Percentiles rank a stretch among this genome's conserved stretches.
Evolutionary conservation across 2,797 vertebrate genomes (phyloP).

Genomic region (Tragelaphus eurycerus): DNA sequence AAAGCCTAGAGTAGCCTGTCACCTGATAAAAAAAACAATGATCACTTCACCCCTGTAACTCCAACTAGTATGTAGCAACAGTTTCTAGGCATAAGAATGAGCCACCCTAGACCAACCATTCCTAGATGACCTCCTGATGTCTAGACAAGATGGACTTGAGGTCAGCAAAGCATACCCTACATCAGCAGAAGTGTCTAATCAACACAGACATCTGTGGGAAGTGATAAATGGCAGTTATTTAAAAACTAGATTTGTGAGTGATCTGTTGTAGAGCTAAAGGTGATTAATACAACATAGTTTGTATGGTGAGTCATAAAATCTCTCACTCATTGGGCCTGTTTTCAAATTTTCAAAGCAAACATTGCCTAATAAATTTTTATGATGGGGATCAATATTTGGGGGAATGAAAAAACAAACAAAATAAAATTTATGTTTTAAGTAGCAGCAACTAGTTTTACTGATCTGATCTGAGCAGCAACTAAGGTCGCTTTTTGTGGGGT

Average conservation of each 20-base stretch:
- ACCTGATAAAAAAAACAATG: background rate
- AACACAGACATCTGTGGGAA: background rate
- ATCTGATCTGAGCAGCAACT: too few relatives aligned
- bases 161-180: rapidly evolving
- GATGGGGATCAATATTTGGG: background rate
- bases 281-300: background rate
- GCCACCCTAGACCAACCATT: background rate
- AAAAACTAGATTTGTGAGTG: background rate
- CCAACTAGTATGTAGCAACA: background rate
- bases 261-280: background rate
- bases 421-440: background rate
- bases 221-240: background rate
- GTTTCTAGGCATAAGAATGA: background rate
- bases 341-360: background rate
- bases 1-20: background rate
- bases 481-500: background rate
- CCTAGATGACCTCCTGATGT: background rate
- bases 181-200: background rate
- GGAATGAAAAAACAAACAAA: background rate
- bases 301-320: background rate
- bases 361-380: background rate
- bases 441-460: too few relatives aligned
- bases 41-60: background rate
- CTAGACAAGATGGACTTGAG: background rate
- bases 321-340: background rate